These are phyloP conservation scores for Dione vanillae DNA, from an alignment of 2,888 invertebrate species.

Conservation along the genomic window DNA sequence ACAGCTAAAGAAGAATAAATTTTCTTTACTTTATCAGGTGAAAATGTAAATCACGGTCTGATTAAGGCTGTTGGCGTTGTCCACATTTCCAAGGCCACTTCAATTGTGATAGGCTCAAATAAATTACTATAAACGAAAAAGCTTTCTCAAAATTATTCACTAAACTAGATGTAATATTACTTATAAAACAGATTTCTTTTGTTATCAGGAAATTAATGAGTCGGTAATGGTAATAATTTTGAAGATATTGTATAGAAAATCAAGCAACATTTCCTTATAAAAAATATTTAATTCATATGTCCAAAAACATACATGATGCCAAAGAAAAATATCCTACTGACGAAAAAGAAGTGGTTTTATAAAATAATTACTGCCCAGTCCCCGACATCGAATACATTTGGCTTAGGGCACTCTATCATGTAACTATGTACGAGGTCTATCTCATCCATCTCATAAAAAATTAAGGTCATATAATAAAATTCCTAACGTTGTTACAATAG, in stretches of 20 bases:
- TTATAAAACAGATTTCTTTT: constrained; percentile 21
- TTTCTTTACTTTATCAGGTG: constrained; percentile 18
- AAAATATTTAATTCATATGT: too few relatives aligned
- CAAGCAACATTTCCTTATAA: too few relatives aligned
- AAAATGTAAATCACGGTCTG: constrained; percentile 23
- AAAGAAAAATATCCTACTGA: not conserved
- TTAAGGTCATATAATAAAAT: constrained; percentile 2
- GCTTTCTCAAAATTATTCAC: not conserved
- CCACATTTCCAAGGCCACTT: constrained; percentile 1
- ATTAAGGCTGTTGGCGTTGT: constrained; percentile 11
- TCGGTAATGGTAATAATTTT: not conserved
- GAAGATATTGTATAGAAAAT: not conserved
- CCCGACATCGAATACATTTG: constrained; percentile 3
- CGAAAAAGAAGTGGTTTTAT: not conserved
- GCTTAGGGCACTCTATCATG: not conserved
- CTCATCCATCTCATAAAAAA: constrained; percentile 7
- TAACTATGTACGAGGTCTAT: not conserved
- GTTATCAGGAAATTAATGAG: constrained; percentile 11
- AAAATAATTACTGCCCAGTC: constrained; percentile 1
- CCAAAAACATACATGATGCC: not conserved
- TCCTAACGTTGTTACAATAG: not conserved
- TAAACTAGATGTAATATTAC: constrained; percentile 2
- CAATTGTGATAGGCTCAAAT: constrained; percentile 16
- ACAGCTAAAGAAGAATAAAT: not conserved
- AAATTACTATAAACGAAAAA: constrained; percentile 8